Evolutionary conservation across 2,113 vertebrate species (phyloP).

Genomic region (Climacteris rufus): DNA sequence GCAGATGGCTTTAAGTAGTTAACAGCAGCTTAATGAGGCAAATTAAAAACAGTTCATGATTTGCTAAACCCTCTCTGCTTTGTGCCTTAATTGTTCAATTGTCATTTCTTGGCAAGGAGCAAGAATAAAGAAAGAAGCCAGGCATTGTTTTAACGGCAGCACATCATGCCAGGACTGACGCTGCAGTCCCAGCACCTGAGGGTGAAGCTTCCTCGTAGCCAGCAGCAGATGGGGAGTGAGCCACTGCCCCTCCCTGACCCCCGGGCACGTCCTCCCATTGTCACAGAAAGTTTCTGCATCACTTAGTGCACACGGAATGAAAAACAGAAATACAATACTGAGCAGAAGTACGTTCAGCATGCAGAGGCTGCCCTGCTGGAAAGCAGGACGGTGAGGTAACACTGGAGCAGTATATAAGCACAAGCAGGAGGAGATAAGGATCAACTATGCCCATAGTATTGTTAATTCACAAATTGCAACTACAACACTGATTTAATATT

Average conservation of each 20-base stretch:
- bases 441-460: background rate
- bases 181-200: background rate
- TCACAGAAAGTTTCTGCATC: fast-evolving
- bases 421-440: background rate
- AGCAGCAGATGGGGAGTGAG: fast-evolving
- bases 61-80: conserved; percentile 13
- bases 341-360: background rate
- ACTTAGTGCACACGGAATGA: background rate
- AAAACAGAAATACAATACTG: background rate
- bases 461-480: background rate
- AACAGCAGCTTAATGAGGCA: conserved; percentile 29
- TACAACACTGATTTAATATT: background rate
- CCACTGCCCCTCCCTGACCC: background rate
- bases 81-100: conserved; percentile 4
- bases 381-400: background rate
- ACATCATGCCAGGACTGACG: background rate
- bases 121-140: background rate
- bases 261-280: background rate
- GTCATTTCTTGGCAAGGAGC: background rate
- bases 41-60: conserved; percentile 42
- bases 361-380: background rate
- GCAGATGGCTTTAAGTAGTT: conserved; percentile 50
- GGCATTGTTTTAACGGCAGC: background rate
- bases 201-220: background rate
- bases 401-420: background rate